phyloP scores from a whole-genome alignment of 2,113 vertebrate genomes.

The Phocoena sinus region DNA sequence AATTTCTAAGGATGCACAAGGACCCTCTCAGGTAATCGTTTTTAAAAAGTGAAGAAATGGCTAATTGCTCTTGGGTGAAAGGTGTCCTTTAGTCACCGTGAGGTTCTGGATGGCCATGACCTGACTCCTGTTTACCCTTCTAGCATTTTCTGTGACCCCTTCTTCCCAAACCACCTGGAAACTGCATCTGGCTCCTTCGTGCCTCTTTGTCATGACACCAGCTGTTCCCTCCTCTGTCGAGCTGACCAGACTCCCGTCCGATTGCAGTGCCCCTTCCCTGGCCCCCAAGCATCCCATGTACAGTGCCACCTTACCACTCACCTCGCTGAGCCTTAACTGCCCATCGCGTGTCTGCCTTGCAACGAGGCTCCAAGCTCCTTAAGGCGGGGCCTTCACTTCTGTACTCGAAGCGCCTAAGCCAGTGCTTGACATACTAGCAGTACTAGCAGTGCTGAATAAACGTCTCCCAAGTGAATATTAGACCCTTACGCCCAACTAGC shows the following conservation, averaged over 20 bases:
- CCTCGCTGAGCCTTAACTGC: rapidly evolving
- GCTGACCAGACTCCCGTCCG: neutral
- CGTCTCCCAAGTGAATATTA: neutral
- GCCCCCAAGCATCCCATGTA: rapidly evolving
- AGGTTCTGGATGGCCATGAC: neutral
- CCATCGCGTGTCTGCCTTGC: rapidly evolving
- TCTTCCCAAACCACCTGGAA: neutral
- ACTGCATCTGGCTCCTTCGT: rapidly evolving
- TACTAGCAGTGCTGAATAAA: neutral
- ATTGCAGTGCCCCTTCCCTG: neutral
- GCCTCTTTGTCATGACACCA: neutral
- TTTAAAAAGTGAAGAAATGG: neutral
- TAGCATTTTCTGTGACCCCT: neutral
- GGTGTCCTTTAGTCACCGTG: neutral
- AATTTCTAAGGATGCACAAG: neutral
- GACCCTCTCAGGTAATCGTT: neutral
- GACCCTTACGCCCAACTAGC: neutral
- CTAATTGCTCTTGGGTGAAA: neutral
- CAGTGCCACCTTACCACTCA: rapidly evolving
- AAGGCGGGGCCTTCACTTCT: neutral
- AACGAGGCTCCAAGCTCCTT: neutral
- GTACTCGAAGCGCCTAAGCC: neutral
- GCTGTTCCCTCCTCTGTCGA: neutral
- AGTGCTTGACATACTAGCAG: neutral
- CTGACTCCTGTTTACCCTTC: too few relatives aligned